Percentiles rank a stretch among this genome's conserved stretches.
These are phyloP conservation scores for Scaptomyza parva DNA, from an alignment of 2,888 invertebrate genomes.

Conservation along the genomic window DNA sequence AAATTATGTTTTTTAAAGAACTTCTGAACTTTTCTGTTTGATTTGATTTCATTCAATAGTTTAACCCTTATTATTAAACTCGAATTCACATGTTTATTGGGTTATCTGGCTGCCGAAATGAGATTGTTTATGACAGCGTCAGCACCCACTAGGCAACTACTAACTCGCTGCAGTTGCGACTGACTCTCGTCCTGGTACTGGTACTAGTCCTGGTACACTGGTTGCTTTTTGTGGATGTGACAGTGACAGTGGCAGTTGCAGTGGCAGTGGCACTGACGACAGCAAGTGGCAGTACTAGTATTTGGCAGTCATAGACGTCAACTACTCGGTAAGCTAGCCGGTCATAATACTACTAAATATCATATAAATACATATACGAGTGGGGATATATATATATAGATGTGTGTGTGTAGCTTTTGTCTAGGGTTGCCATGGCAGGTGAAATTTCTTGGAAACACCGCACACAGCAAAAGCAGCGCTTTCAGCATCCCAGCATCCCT, in stretches of 20 bases:
- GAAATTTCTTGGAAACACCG: slow-evolving; percentile 77
- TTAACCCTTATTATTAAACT: too few relatives aligned
- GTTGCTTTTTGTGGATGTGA: too few relatives aligned
- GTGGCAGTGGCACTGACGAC: slow-evolving; percentile 47
- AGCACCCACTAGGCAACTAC: slow-evolving; percentile 61
- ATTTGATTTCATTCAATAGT: too few relatives aligned
- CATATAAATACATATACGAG: not conserved
- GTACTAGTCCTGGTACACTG: too few relatives aligned
- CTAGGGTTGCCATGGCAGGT: slow-evolving; percentile 65
- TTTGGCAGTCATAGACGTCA: slow-evolving; percentile 69
- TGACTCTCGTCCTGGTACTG: slow-evolving; percentile 1
- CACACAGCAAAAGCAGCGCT: slow-evolving; percentile 50
- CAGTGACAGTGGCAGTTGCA: slow-evolving; percentile 18
- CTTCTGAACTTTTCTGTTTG: too few relatives aligned
- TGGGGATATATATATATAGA: not conserved
- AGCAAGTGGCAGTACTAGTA: slow-evolving; percentile 66
- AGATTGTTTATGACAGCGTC: slow-evolving; percentile 64
- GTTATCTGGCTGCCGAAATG: slow-evolving; percentile 52
- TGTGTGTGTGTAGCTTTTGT: slow-evolving; percentile 33
- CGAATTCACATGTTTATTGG: too few relatives aligned
- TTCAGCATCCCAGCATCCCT: slow-evolving; percentile 34
- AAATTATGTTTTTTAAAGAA: too few relatives aligned
- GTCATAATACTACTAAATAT: slow-evolving; percentile 59
- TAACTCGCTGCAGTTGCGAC: slow-evolving; percentile 29
- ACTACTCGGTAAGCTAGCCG: slow-evolving; percentile 56